Evolutionary conservation across 2,888 invertebrate genomes (phyloP).

Genomic region (Hermaeophaga mercurialis): DNA sequence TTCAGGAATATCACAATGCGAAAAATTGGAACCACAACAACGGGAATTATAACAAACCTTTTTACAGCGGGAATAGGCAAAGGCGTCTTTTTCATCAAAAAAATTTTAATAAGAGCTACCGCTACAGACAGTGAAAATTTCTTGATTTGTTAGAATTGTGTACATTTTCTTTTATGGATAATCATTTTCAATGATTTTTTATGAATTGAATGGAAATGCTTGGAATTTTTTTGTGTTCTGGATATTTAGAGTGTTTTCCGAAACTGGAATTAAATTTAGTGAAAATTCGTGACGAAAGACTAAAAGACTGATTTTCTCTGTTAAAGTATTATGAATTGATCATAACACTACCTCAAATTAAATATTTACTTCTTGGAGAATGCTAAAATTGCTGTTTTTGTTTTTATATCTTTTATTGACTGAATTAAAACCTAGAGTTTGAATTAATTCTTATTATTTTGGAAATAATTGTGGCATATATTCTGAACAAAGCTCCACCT

Average conservation of each 20-base stretch:
- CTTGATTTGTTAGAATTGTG: constrained; percentile 19
- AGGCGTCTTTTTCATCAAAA: constrained; percentile 53
- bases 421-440: too few species aligned
- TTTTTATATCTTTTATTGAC: too few species aligned
- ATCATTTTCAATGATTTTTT: constrained; percentile 28
- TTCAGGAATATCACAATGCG: constrained; percentile 58
- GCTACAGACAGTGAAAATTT: constrained; percentile 51
- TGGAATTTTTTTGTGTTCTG: too few species aligned
- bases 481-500: too few species aligned
- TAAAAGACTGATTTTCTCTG: too few species aligned
- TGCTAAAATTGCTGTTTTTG: too few species aligned
- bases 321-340: too few species aligned
- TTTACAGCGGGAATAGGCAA: constrained; percentile 50
- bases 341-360: not conserved
- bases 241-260: not conserved
- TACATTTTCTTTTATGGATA: constrained; percentile 38
- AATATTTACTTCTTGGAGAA: too few species aligned
- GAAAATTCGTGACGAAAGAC: too few species aligned
- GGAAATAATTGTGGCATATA: too few species aligned
- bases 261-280: too few species aligned
- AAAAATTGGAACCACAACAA: constrained; percentile 57
- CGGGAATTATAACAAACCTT: constrained; percentile 45
- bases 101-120: constrained; percentile 53
- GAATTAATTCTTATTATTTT: too few species aligned
- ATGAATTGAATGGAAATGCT: constrained; percentile 9